phyloP scores from a whole-genome alignment of 2,113 vertebrate genomes.

The Nanorana parkeri region DNA sequence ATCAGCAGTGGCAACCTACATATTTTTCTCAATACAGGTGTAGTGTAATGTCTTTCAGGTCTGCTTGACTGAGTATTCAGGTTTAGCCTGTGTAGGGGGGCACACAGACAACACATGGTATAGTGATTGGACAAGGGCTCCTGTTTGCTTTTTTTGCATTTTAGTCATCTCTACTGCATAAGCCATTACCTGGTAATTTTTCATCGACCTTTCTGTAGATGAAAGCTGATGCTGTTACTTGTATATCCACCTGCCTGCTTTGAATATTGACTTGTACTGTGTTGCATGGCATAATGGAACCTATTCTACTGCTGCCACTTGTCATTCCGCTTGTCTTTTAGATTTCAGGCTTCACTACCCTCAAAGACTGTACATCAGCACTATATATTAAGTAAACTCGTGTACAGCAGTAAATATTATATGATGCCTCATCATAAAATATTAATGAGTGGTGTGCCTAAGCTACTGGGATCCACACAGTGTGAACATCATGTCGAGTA shows the following conservation, averaged over 20 bases:
- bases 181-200: slow-evolving; percentile 30
- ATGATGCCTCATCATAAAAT: slow-evolving; percentile 46
- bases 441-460: slow-evolving; percentile 5
- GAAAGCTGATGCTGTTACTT: slow-evolving; percentile 43
- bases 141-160: background rate
- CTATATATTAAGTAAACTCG: slow-evolving; percentile 25
- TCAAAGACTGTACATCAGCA: slow-evolving; percentile 35
- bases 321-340: slow-evolving; percentile 45
- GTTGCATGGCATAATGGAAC: slow-evolving; percentile 37
- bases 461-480: background rate
- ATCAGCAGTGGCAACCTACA: too few relatives aligned
- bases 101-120: too few relatives aligned
- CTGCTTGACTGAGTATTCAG: too few relatives aligned
- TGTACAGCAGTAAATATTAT: slow-evolving; percentile 45
- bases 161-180: background rate
- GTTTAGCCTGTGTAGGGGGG: too few relatives aligned
- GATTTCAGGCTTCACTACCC: slow-evolving; percentile 35
- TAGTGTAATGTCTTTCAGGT: too few relatives aligned
- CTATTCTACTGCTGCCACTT: slow-evolving; percentile 20
- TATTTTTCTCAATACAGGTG: too few relatives aligned
- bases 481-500: slow-evolving; percentile 14
- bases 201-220: slow-evolving; percentile 14
- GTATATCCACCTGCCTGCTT: slow-evolving; percentile 46
- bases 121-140: background rate
- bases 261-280: slow-evolving; percentile 38